phyloP scores from a whole-genome alignment of 2,888 invertebrate species.

The Diaphora mendica region DNA sequence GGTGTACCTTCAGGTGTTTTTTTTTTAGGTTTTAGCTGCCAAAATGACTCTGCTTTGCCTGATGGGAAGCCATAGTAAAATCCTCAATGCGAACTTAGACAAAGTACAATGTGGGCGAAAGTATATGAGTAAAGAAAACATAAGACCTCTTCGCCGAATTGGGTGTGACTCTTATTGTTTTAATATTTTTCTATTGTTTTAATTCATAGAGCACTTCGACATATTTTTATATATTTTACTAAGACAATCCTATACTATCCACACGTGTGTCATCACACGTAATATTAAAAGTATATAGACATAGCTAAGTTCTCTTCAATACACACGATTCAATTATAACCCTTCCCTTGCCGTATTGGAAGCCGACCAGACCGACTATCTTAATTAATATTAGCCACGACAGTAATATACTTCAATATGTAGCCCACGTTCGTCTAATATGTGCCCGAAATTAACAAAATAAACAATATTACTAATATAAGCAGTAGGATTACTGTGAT shows the following conservation, averaged over 20 bases:
- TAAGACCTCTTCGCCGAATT: not conserved
- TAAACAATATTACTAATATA: constrained; percentile 12
- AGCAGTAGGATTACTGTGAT: not conserved
- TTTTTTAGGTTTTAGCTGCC: no score
- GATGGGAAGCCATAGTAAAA: no score
- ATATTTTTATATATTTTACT: not conserved
- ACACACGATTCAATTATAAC: not conserved
- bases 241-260: not conserved
- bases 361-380: not conserved
- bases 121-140: no score
- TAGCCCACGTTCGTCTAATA: not conserved
- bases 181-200: not conserved
- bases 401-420: not conserved
- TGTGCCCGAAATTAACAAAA: constrained; percentile 1
- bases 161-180: not conserved
- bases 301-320: not conserved
- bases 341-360: not conserved
- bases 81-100: no score
- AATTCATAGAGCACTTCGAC: not conserved
- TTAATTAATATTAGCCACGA: not conserved
- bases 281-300: not conserved
- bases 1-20: no score
- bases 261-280: not conserved
- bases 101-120: no score
- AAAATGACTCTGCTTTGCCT: no score